These are phyloP conservation scores for Cactoblastis cactorum DNA, from an alignment of 2,888 invertebrate genomes.

Conservation along the genomic window DNA sequence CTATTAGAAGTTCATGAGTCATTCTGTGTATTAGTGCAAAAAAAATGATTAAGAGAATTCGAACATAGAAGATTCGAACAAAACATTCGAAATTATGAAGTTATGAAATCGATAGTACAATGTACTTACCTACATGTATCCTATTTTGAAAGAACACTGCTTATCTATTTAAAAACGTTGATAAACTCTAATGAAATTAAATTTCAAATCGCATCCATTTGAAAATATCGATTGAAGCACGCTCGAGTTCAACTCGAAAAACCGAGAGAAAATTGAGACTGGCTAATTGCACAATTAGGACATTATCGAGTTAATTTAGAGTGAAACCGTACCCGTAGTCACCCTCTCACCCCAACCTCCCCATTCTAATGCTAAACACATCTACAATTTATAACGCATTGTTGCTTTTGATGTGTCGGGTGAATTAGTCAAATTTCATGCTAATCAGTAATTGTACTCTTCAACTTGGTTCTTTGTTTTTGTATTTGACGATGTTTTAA, in stretches of 20 bases:
- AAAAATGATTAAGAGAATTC: too few relatives aligned
- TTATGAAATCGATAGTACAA: too few relatives aligned
- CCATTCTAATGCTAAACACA: slow-evolving; percentile 64
- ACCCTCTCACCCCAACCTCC: slow-evolving; percentile 30
- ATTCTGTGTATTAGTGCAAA: too few relatives aligned
- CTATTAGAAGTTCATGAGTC: too few relatives aligned
- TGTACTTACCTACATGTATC: too few relatives aligned
- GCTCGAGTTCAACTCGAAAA: slow-evolving; percentile 43
- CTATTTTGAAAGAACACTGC: too few relatives aligned
- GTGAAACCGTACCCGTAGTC: slow-evolving; percentile 53
- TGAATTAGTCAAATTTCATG: slow-evolving; percentile 10
- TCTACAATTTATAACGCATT: slow-evolving; percentile 59
- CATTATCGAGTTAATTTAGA: slow-evolving; percentile 74
- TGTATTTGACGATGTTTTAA: not conserved
- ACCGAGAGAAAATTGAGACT: slow-evolving; percentile 58
- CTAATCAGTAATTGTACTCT: not conserved
- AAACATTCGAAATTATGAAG: too few relatives aligned
- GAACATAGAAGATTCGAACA: too few relatives aligned
- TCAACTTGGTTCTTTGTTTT: not conserved
- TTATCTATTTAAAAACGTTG: too few relatives aligned
- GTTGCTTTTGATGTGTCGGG: slow-evolving; percentile 39
- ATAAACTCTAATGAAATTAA: too few relatives aligned
- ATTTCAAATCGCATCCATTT: not conserved
- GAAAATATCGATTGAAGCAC: slow-evolving; percentile 14
- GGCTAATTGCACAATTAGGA: slow-evolving; percentile 72